Evolutionary conservation across 2,888 invertebrate species (phyloP).

Genomic region (Theodoxus fluviatilis): DNA sequence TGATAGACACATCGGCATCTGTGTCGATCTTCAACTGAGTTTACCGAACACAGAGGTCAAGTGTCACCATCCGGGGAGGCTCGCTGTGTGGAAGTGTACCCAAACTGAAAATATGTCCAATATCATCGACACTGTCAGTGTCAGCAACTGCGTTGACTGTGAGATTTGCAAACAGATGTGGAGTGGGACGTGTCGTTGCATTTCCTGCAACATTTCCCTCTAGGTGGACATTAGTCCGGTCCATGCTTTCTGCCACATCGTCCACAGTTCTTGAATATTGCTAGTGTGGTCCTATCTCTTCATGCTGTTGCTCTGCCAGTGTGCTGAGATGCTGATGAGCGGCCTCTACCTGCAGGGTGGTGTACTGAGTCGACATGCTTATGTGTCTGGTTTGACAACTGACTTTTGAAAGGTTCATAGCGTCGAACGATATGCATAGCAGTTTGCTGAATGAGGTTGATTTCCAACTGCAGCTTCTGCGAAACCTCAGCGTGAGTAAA

Average conservation of each 20-base stretch:
- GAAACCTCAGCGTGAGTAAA: too few relatives aligned
- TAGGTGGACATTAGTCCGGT: neutral
- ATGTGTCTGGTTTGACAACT: neutral
- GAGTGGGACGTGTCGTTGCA: neutral
- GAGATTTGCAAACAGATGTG: neutral
- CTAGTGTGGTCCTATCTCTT: too few relatives aligned
- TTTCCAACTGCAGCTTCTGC: too few relatives aligned
- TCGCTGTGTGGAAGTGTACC: neutral
- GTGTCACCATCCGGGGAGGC: neutral
- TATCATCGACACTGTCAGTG: neutral
- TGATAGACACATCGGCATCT: neutral
- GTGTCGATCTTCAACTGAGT: neutral
- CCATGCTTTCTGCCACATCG: neutral
- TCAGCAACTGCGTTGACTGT: neutral
- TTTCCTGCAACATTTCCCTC: neutral
- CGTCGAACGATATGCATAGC: neutral
- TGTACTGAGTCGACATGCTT: neutral
- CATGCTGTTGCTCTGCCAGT: too few relatives aligned
- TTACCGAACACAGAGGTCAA: neutral
- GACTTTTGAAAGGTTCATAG: neutral
- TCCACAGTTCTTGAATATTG: neutral
- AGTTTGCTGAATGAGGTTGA: too few relatives aligned
- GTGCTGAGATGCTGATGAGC: too few relatives aligned
- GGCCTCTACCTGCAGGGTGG: too few relatives aligned
- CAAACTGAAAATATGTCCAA: neutral